Evolutionary conservation across 1,140 invertebrate genomes (phyloP).

Genomic region (Homarus americanus): DNA sequence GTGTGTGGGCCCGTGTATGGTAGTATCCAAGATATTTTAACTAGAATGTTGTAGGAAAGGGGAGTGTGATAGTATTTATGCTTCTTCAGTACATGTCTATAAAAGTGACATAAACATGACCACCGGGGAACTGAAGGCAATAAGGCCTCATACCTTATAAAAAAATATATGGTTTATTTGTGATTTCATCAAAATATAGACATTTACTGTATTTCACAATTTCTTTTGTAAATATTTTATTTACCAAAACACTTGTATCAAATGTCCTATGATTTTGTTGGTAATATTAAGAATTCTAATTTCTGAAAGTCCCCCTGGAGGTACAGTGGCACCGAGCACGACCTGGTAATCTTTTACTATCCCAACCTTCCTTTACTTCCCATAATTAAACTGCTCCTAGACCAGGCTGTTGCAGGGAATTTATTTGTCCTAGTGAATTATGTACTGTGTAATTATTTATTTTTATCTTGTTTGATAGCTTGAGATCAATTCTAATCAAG

Average conservation of each 20-base stretch:
- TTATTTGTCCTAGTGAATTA: conserved; percentile 63
- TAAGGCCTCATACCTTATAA: not conserved
- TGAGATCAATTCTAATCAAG: conserved; percentile 59
- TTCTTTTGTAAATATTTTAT: not conserved
- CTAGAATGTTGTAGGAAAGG: not conserved
- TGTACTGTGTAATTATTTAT: conserved; percentile 69
- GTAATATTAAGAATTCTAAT: not conserved
- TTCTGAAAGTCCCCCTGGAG: not conserved
- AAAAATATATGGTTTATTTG: not conserved
- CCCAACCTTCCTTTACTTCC: conserved; percentile 46
- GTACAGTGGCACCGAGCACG: not conserved
- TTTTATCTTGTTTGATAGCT: conserved; percentile 64
- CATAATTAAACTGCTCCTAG: conserved; percentile 44
- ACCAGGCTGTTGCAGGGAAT: conserved; percentile 62
- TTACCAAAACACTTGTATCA: not conserved
- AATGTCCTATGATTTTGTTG: not conserved
- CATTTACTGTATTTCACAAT: not conserved
- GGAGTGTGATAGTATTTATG: conserved; percentile 25
- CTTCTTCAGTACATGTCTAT: not conserved
- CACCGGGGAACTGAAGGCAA: not conserved
- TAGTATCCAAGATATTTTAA: conserved; percentile 4
- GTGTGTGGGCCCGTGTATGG: not conserved
- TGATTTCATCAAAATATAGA: not conserved
- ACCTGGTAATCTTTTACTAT: conserved; percentile 26
- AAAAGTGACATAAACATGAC: conserved; percentile 12